Conservation (phyloP, 2,888 invertebrate species). For the Pandemis heparana region DNA sequence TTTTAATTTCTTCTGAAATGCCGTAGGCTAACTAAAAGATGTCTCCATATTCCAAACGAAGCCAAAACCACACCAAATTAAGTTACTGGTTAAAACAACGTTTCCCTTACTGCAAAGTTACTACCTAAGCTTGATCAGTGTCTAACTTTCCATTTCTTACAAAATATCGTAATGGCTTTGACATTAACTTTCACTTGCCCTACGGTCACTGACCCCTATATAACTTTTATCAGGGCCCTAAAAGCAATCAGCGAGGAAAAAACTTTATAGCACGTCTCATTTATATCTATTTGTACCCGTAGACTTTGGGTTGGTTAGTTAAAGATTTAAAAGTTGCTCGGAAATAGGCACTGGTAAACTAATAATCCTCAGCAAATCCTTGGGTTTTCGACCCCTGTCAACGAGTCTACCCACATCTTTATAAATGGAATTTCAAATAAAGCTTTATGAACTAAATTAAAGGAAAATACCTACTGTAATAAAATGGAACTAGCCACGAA, state of each 20-base stretch:
- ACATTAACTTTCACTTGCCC: background rate
- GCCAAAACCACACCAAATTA: background rate
- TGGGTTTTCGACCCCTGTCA: slow-evolving; percentile 9
- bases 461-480: too few species aligned
- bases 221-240: background rate
- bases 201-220: background rate
- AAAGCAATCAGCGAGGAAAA: slow-evolving; percentile 4
- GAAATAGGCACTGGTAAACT: background rate
- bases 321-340: background rate
- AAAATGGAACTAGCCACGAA: background rate
- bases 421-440: background rate
- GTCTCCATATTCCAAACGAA: background rate
- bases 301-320: background rate
- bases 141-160: background rate
- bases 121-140: background rate
- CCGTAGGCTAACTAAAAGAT: too few species aligned
- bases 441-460: background rate
- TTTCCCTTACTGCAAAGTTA: background rate
- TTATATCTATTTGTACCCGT: slow-evolving; percentile 5
- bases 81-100: background rate
- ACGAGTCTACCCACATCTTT: background rate
- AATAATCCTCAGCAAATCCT: slow-evolving; percentile 2
- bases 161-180: background rate
- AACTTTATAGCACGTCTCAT: slow-evolving; percentile 8
- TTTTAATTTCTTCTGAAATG: background rate